Evolutionary conservation across 30 jellyfish, hydroid and myxozoan species (phyloP).

Genomic region (Aurelia aurita): DNA sequence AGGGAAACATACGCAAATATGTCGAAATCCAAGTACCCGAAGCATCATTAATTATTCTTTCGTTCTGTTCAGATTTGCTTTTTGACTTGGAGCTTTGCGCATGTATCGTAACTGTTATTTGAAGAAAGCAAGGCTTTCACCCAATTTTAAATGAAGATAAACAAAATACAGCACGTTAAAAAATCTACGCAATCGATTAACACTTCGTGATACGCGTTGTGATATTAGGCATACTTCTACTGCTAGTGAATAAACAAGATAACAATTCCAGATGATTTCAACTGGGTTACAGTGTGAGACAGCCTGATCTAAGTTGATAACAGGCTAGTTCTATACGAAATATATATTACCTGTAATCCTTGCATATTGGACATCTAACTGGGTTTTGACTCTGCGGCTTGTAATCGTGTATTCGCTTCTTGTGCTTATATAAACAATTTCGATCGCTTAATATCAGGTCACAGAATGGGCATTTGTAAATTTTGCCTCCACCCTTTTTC

Average conservation of each 20-base stretch:
- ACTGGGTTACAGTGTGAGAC: neutral
- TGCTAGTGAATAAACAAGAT: neutral
- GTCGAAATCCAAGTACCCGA: neutral
- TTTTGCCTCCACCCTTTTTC: neutral
- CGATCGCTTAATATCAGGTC: conserved; percentile 1
- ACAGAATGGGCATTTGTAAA: conserved; percentile 23
- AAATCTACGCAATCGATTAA: too few species aligned
- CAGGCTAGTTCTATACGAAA: neutral
- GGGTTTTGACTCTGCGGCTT: conserved; percentile 16
- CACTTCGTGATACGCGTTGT: too few species aligned
- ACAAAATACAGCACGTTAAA: too few species aligned
- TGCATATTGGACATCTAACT: conserved; percentile 21
- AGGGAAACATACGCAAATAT: neutral
- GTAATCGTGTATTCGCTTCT: conserved; percentile 15
- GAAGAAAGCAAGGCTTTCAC: too few species aligned
- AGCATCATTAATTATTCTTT: too few species aligned
- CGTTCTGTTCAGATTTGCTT: too few species aligned
- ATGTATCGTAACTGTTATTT: too few species aligned
- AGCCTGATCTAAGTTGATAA: neutral
- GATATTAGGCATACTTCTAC: too few species aligned
- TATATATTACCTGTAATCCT: neutral
- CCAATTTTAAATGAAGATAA: too few species aligned
- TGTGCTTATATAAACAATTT: conserved; percentile 20
- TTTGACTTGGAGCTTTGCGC: too few species aligned
- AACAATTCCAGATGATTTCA: neutral